Base-by-base conservation (phyloP, 2,797 vertebrate genomes). In the Pogoniulus pusillus region DNA sequence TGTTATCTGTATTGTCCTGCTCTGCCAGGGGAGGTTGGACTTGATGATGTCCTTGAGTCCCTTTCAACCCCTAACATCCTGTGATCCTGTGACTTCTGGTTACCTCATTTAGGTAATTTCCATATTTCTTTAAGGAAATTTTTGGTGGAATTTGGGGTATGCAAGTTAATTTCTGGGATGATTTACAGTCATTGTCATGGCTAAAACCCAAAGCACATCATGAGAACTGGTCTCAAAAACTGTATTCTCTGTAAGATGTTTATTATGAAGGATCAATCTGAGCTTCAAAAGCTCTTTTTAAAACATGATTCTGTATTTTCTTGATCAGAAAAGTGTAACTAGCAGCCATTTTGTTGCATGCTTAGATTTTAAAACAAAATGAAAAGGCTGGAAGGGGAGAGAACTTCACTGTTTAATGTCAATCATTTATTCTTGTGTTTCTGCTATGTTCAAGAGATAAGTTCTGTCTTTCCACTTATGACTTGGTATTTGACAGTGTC, bases 401-500 rank as follows among this genome's bases (percentile, higher is more conserved):
- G 4, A 73, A 57, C 20, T 57, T 6, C 75, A 87, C 27, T 82
- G 13, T 55, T 80, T 82, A 60, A 37, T 83, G 37, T 5, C 57
- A 72, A 8, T 76, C 34, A 53, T 75, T 85, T 85, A 37, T 78
- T 81, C 10, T 26, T 78, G 24, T n/a, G 10, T 70, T 91, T 89
- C 53, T 82, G 20, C 82, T 93, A 51, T 43, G 85, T 83, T 91
- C 68, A 37, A 60, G 57, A 91, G 55, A 83, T 59, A 64, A 76
- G 76, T 91, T 89, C 85, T 92, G 64, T 68, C 57, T 91, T 91
- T 83, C 49, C 37, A 24, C 35, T 83, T 95, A 75, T 65, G 75
- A 77, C 77, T 94, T 93, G 19, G 83, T 93, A 79, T 64, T 87
- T 94, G 84, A 82, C 89, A 91, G 63, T 58, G 47, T 75, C 88